A percentile compares a stretch with the other conserved stretches of the same genome.
These are phyloP conservation scores for Lepidochitona cinerea DNA, from an alignment of 2,888 invertebrate species.

Conservation along the genomic window DNA sequence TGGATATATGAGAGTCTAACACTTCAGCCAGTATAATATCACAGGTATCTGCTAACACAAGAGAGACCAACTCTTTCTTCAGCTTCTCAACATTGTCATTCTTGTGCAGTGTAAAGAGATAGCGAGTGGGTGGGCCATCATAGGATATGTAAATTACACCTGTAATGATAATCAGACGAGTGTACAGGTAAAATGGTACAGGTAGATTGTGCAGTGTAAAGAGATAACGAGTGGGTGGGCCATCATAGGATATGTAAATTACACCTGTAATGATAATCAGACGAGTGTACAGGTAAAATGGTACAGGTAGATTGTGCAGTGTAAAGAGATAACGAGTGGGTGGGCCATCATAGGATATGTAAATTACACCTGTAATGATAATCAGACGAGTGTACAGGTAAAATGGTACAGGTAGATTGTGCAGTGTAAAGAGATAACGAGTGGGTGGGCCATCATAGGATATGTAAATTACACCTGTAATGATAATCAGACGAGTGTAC, in stretches of 20 bases:
- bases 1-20: constrained; percentile 76
- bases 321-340: background rate
- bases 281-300: too few relatives aligned
- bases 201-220: too few relatives aligned
- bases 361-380: background rate
- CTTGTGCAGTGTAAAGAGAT: constrained; percentile 75
- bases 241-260: background rate
- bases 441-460: background rate
- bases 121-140: constrained; percentile 71
- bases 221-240: too few relatives aligned
- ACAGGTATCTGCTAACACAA: constrained; percentile 62
- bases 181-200: too few relatives aligned
- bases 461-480: background rate
- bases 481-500: background rate
- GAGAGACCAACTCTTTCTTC: constrained; percentile 73
- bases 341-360: background rate
- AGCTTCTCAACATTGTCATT: constrained; percentile 75
- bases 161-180: too few relatives aligned
- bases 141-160: constrained; percentile 75
- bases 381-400: too few relatives aligned
- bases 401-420: too few relatives aligned
- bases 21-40: constrained; percentile 76
- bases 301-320: too few relatives aligned
- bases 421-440: background rate
- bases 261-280: too few relatives aligned